Base-by-base conservation (phyloP, 1,140 invertebrate species). In the Glomeris maerens region DNA sequence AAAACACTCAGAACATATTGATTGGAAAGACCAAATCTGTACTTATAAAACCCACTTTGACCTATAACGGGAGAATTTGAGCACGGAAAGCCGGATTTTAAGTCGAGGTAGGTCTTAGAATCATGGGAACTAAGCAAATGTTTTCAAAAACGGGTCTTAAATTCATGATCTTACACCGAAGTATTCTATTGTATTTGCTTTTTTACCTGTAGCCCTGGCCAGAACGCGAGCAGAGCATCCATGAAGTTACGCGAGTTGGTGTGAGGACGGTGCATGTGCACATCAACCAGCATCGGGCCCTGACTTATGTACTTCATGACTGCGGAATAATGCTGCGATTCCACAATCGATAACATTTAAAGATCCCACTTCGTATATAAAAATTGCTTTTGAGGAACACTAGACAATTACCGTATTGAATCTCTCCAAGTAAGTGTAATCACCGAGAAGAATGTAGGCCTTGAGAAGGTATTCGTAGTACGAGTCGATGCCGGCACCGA, bases 391-490 rank as follows among this genome's bases (percentile, higher is more conserved):
- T 14, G 7, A 40, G 2, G 31, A 20, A 5, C 28, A 28, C 17
- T 23, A 26, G 10, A 28, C 29, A 47, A 57, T 58, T 52, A 75
- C 74, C 64, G 83, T 81, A 65, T 94, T 94, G 66, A 97, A 97
- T 50, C 92, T 72, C 22, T 84, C 79, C 52, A 96, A 70, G 70
- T 96, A 97, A 55, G 83, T 83, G 62, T 79, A 90, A 75, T 79
- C 94, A 64, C 68, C 92, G 14, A 78, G 60, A 23, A 80, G 59
- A 50, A 80, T 72, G 54, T 80, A 80, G 1, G 91, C 91, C 68
- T 98, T 98, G 17, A 98, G 75, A 56, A 90, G 87, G 68, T 98
- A 98, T 68, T 98, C 94, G 66, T 97, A 98, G 66, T 98, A 98
- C 0, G 91, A 96, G 67, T 98, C 94, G 56, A 97, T 97, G 7